Conservation (phyloP, 2,113 vertebrate genomes). For the Rhabdomys dilectus region DNA sequence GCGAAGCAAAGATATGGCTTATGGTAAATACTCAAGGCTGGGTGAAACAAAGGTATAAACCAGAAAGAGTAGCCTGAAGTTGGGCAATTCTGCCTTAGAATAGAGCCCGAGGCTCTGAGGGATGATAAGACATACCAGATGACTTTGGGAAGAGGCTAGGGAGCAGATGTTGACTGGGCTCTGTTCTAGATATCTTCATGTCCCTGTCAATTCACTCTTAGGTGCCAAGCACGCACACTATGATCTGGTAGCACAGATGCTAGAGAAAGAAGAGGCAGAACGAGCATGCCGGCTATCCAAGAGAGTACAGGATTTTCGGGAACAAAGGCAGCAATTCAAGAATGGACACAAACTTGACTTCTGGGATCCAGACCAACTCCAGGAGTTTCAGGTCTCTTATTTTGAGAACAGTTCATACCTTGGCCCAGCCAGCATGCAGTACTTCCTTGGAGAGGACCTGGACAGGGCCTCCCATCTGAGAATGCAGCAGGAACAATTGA, state of each 20-base stretch:
- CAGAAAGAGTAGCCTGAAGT: slow-evolving; percentile 14
- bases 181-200: slow-evolving; percentile 7
- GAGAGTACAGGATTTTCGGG: slow-evolving; percentile 79
- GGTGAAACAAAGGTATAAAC: not conserved
- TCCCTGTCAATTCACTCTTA: slow-evolving; percentile 64
- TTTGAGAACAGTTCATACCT: not conserved
- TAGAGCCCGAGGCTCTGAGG: not conserved
- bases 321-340: slow-evolving; percentile 84
- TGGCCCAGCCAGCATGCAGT: slow-evolving; percentile 83
- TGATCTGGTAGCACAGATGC: slow-evolving; percentile 82
- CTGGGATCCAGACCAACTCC: slow-evolving; percentile 77
- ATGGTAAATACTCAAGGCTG: slow-evolving; percentile 73
- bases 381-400: not conserved
- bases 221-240: slow-evolving; percentile 79
- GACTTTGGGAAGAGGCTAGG: slow-evolving; percentile 2
- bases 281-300: slow-evolving; percentile 77
- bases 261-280: slow-evolving; percentile 84
- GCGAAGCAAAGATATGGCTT: slow-evolving; percentile 67
- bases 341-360: slow-evolving; percentile 82
- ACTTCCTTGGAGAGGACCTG: slow-evolving; percentile 88
- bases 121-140: not conserved
- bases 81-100: slow-evolving; percentile 30
- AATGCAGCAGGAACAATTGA: slow-evolving; percentile 88
- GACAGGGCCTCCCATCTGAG: slow-evolving; percentile 45
- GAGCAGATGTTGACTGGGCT: not conserved